Evolutionary conservation across 2,797 vertebrate species (phyloP), one percentile per base, ranked within the genome.

Genomic region (Enteromius afrohamiltoni): DNA sequence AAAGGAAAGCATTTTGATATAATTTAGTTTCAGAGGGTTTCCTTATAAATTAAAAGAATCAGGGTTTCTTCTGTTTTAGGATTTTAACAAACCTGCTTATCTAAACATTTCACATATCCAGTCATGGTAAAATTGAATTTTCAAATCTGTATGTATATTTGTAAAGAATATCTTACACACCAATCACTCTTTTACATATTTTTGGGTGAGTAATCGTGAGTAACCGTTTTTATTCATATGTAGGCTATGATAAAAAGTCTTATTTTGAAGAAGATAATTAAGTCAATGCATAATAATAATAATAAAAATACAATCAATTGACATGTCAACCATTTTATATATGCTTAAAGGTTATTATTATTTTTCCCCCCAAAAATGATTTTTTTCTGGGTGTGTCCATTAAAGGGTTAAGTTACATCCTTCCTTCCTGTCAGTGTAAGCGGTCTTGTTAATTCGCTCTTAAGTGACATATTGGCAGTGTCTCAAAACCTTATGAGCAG

Each of bases 351-450:
- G n/a, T 58, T 75, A 21, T 75, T 75, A 5, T 21, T 26, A 71
- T n/a, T 29, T 42, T 53, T 42, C 19, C 7, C 13, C n/a, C n/a
- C n/a, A n/a, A n/a, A n/a, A n/a, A n/a, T n/a, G n/a, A n/a, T n/a
- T n/a, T n/a, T 16, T 8, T 19, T 19, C 14, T 58, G 34, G 60
- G 60, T 49, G 55, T 45, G 29, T 17, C 60, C 40, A 31, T 78
- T 65, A 78, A 62, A 49, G 60, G 42, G 76, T 78, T 78, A 78
- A 78, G 26, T 65, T 49, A 78, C 76, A 78, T 78, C 23, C 40
- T 78, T 49, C 69, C 69, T 45, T n/a, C 40, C 42, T 49, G 42
- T 49, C 34, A 11, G 53, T 60, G 73, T 55, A 37, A 75, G 73
- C 49, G 31, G 34, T 19, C 23, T 78, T 45, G 42, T 78, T 78